Evolutionary conservation across 1,140 invertebrate genomes (phyloP).

Genomic region (Microplitis mediator): DNA sequence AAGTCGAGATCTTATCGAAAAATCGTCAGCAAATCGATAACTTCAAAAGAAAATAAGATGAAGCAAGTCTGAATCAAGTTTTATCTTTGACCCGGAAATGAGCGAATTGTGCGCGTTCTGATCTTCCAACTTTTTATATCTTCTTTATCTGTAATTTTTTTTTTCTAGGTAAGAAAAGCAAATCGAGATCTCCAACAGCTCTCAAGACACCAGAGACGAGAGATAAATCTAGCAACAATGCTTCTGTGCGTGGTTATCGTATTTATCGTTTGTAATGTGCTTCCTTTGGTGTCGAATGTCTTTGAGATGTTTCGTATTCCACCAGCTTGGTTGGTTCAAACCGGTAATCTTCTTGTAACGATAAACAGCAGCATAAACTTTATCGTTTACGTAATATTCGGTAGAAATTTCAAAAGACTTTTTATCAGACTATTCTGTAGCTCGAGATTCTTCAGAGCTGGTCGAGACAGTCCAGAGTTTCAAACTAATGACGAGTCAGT

Average conservation of each 20-base stretch:
- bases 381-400: slow-evolving; percentile 96
- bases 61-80: too few species aligned
- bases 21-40: too few species aligned
- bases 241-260: slow-evolving; percentile 91
- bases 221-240: slow-evolving; percentile 92
- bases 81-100: too few species aligned
- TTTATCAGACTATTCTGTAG: slow-evolving; percentile 88
- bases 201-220: slow-evolving; percentile 79
- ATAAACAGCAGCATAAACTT: slow-evolving; percentile 98
- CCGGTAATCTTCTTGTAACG: slow-evolving; percentile 91
- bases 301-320: slow-evolving; percentile 77
- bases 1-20: too few species aligned
- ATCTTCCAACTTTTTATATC: too few species aligned
- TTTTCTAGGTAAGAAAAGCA: slow-evolving; percentile 76
- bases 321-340: slow-evolving; percentile 72
- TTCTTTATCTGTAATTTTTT: slow-evolving; percentile 9
- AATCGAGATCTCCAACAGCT: slow-evolving; percentile 82
- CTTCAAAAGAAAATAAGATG: too few species aligned
- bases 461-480: slow-evolving; percentile 72
- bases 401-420: slow-evolving; percentile 92
- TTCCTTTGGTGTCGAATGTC: slow-evolving; percentile 88
- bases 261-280: slow-evolving; percentile 92
- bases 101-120: neutral
- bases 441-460: slow-evolving; percentile 62
- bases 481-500: slow-evolving; percentile 80